phyloP scores from a whole-genome alignment of 2,888 invertebrate genomes.

The Drosophila paracracens region DNA sequence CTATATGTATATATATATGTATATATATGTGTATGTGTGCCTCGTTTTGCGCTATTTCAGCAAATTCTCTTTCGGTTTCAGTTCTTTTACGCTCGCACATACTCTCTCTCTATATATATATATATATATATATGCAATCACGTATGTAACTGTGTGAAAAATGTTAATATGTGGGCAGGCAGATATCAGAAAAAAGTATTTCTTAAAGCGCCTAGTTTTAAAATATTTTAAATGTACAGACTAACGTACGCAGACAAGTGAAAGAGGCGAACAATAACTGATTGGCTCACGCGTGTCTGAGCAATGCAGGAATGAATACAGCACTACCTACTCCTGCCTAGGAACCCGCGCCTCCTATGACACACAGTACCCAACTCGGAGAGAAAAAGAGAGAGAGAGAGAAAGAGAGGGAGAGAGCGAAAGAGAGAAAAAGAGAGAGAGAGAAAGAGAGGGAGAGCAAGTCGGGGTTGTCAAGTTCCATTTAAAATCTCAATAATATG shows the following conservation, averaged over 20 bases:
- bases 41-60: conserved; percentile 57
- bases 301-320: conserved; percentile 15
- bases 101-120: background rate
- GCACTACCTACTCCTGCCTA: conserved; percentile 23
- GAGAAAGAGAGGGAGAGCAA: background rate
- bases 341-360: conserved; percentile 26
- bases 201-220: conserved; percentile 12
- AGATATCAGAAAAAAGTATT: conserved; percentile 18
- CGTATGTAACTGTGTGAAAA: conserved; percentile 9
- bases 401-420: background rate
- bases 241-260: background rate
- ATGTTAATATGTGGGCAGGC: conserved; percentile 13
- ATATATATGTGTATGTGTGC: conserved; percentile 9
- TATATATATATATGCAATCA: background rate
- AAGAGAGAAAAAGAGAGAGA: background rate
- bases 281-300: conserved; percentile 24
- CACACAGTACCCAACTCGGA: conserved; percentile 20
- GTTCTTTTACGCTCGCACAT: conserved; percentile 16
- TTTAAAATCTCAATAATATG: background rate
- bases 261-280: conserved; percentile 16
- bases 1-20: conserved; percentile 3
- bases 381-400: conserved; percentile 6
- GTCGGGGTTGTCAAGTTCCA: background rate
- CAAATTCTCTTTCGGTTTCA: conserved; percentile 42
- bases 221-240: background rate